Conservation (phyloP, 2,113 vertebrate species). For the Podarcis muralis region DNA sequence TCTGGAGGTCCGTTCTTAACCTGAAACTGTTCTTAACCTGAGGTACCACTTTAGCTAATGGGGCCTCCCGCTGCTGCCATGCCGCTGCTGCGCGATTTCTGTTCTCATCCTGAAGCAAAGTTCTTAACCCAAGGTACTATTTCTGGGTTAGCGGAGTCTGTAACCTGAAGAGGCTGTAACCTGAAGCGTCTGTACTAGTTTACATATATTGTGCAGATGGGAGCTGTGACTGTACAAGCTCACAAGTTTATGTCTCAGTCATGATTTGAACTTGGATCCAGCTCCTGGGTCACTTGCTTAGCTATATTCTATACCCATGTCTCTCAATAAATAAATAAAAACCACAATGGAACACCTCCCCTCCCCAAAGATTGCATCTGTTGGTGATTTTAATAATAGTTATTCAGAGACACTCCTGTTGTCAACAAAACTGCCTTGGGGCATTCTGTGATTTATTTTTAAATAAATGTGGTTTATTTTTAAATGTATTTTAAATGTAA, state of each 20-base stretch:
- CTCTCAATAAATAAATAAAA: constrained; percentile 55
- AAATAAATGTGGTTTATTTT: constrained; percentile 61
- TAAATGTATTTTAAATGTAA: constrained; percentile 56
- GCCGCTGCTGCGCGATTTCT: too few relatives aligned
- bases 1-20: too few relatives aligned
- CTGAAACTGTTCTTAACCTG: too few relatives aligned
- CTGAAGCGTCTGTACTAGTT: too few relatives aligned
- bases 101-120: too few relatives aligned
- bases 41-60: too few relatives aligned
- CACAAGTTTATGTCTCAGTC: constrained; percentile 17
- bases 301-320: not conserved
- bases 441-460: constrained; percentile 66
- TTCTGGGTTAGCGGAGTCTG: too few relatives aligned
- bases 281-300: not conserved
- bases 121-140: too few relatives aligned
- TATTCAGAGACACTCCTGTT: constrained; percentile 49
- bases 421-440: constrained; percentile 51
- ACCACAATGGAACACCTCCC: not conserved
- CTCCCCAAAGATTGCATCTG: constrained; percentile 44
- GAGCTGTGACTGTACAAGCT: not conserved
- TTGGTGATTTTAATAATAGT: constrained; percentile 63
- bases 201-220: too few relatives aligned
- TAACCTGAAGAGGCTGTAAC: too few relatives aligned
- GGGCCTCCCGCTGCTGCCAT: too few relatives aligned
- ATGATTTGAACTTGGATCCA: constrained; percentile 55